These are phyloP conservation scores for Oreochromis mossambicus DNA, from an alignment of 2,797 vertebrate genomes.

Conservation along the genomic window DNA sequence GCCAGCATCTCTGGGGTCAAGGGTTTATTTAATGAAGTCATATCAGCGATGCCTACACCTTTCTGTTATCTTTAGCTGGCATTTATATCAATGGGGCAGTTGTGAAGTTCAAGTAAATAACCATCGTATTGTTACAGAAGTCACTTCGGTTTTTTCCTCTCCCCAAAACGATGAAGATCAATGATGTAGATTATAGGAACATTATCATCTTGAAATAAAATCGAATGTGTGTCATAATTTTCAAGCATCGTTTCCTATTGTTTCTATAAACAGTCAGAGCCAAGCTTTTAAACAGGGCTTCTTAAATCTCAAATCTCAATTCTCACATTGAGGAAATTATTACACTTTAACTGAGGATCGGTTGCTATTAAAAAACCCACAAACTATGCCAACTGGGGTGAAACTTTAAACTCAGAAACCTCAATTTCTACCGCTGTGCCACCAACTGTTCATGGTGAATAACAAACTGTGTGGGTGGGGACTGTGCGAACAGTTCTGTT, in stretches of 20 bases:
- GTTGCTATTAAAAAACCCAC: conserved; percentile 11
- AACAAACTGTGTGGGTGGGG: conserved; percentile 43
- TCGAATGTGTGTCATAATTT: not conserved
- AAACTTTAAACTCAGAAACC: conserved; percentile 17
- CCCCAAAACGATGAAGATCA: not conserved
- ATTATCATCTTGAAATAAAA: not conserved
- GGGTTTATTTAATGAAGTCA: conserved; percentile 68
- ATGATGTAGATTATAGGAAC: not conserved
- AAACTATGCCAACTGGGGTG: conserved; percentile 28
- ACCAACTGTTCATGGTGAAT: conserved; percentile 54
- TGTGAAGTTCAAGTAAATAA: conserved; percentile 14
- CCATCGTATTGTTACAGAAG: not conserved
- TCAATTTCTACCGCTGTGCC: conserved; percentile 35
- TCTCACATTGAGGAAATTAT: not conserved
- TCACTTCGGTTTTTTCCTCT: not conserved
- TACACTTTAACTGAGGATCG: not conserved
- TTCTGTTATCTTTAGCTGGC: conserved; percentile 13
- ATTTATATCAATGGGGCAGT: conserved; percentile 1
- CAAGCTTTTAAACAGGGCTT: not conserved
- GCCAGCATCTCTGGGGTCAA: conserved; percentile 61
- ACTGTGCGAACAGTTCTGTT: conserved; percentile 29
- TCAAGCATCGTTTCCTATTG: not conserved
- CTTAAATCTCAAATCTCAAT: not conserved
- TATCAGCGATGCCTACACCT: conserved; percentile 33
- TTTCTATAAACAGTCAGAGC: not conserved